Evolutionary conservation across 2,113 vertebrate species (phyloP).

Genomic region (Saccopteryx bilineata): DNA sequence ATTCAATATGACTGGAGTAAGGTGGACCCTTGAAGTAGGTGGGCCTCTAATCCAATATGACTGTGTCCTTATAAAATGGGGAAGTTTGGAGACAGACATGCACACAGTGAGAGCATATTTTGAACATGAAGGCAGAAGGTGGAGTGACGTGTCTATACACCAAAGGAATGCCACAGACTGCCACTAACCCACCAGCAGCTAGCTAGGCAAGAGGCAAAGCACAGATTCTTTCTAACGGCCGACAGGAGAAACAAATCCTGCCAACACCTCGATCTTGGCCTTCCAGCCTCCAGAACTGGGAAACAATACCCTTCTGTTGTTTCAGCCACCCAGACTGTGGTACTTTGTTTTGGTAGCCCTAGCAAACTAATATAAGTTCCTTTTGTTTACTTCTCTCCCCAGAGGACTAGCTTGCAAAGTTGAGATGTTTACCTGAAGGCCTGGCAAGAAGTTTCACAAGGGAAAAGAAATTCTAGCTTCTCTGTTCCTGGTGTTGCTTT

Average conservation of each 20-base stretch:
- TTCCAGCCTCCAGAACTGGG: background rate
- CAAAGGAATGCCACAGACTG: fast-evolving
- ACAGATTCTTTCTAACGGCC: background rate
- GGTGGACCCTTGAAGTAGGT: background rate
- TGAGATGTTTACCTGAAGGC: background rate
- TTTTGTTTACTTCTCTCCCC: background rate
- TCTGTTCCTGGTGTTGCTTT: background rate
- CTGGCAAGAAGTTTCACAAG: background rate
- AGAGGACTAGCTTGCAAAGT: background rate
- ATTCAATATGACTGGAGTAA: background rate
- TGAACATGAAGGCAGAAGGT: background rate
- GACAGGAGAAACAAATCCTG: fast-evolving
- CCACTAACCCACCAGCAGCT: background rate
- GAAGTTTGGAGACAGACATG: background rate
- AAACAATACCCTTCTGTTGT: background rate
- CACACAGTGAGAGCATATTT: background rate
- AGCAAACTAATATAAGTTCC: background rate
- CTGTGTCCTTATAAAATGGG: background rate
- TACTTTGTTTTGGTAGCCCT: background rate
- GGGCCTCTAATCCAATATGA: background rate
- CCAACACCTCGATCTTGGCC: background rate
- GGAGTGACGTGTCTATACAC: background rate
- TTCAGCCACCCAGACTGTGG: background rate
- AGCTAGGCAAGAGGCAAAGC: background rate
- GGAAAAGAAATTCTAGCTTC: background rate